Base-by-base conservation (phyloP, 2,888 invertebrate genomes). In the Chymomyza procnemis region DNA sequence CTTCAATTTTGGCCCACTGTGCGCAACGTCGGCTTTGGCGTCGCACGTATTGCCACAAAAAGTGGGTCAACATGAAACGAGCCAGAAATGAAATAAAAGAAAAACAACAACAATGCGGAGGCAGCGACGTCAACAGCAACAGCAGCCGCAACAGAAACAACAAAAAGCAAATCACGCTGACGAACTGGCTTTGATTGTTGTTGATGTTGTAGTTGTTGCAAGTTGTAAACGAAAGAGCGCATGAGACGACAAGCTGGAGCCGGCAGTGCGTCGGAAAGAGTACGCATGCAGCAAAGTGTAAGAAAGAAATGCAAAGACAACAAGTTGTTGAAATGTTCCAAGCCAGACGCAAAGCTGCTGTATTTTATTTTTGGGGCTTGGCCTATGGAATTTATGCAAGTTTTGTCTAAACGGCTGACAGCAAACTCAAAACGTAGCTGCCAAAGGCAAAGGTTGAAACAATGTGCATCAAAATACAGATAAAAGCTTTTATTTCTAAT, bases 61-160 rank as follows among this genome's bases (percentile, higher is more conserved):
- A 83, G 82, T 83, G 87, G 82, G 88, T 83, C 82, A 83, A 74
- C 88, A 80, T 84, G 79, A 82, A 86, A 84, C 79, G 76, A 88
- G 82, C 85, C 87, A 74, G 67, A 63, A 67, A 71, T 65, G 22
- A 41, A 61, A 50, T 14, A 26, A 59, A 41, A 47, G 19, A 22
- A 47, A 60, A 46, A 60, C 55, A 67, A 58, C 54, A 65, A 64
- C 76, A 67, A 56, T 21, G 54, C 18, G 19, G 14, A 66, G 75
- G 66, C 69, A 74, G 75, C 50, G 26, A 26, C 26, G 26, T 26
- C 26, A 26, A 64, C 69, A 78, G 66, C 69, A 78, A 71, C 48
- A 6, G 12, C 30, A 14, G 16, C n/a, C 26, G 26, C 74, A 80
- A 77, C 78, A 55, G 60, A 78, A 26, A 26, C 26, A 26, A 26